These are phyloP conservation scores for Poecilus cupreus DNA, from an alignment of 2,888 invertebrate genomes.

Conservation along the genomic window DNA sequence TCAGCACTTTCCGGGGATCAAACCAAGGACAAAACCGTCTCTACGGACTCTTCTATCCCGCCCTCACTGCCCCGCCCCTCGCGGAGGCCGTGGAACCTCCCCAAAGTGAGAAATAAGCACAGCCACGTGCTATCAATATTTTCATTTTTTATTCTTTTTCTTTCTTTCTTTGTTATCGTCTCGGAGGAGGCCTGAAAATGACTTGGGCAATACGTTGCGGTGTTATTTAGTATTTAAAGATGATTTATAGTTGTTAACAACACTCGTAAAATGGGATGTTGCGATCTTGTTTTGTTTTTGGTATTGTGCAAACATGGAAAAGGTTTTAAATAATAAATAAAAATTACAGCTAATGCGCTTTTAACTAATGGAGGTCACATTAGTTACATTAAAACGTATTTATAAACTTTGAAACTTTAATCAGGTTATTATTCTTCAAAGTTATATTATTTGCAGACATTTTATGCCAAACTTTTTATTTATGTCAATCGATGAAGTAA, in stretches of 20 bases:
- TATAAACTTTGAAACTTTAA: no score
- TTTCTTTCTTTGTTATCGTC: background rate
- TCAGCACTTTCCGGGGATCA: slow-evolving; percentile 14
- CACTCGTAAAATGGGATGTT: background rate
- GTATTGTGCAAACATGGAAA: no score
- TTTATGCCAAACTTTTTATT: no score
- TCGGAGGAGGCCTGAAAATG: background rate
- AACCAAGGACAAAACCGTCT: slow-evolving; percentile 23
- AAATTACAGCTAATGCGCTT: no score
- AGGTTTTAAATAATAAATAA: no score
- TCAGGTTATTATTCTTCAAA: no score
- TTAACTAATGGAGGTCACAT: no score
- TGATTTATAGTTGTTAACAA: background rate
- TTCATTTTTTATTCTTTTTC: background rate
- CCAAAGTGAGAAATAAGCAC: background rate
- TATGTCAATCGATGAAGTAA: no score
- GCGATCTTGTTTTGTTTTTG: no score
- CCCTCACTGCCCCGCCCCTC: background rate
- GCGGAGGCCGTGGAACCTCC: background rate
- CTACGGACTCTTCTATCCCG: background rate
- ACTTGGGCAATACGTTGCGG: background rate
- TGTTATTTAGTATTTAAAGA: slow-evolving; percentile 4
- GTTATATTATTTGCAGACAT: no score
- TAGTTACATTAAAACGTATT: no score
- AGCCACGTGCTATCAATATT: slow-evolving; percentile 23